Evolutionary conservation across 2,888 invertebrate species (phyloP).

Genomic region (Agrypnus murinus): DNA sequence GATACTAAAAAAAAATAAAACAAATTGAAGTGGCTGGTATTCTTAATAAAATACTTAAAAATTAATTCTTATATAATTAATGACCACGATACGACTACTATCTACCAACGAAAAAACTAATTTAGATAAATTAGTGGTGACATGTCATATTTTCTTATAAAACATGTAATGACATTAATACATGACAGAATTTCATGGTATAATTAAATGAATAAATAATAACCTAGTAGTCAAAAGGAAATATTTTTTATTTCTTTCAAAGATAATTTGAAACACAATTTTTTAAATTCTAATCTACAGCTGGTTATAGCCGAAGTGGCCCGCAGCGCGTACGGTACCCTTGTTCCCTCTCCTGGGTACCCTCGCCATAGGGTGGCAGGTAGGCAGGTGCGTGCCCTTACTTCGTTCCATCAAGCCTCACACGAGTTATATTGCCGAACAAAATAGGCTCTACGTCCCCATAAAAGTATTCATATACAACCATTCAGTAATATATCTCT

Average conservation of each 20-base stretch:
- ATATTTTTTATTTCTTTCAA: slow-evolving; percentile 3
- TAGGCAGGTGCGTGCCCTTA: slow-evolving; percentile 39
- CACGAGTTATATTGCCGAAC: slow-evolving; percentile 40
- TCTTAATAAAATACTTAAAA: too few species aligned
- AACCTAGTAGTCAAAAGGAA: neutral
- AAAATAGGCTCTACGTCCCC: slow-evolving; percentile 19
- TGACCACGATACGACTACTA: neutral
- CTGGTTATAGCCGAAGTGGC: neutral
- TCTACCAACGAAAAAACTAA: neutral
- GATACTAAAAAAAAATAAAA: too few species aligned
- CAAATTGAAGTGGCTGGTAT: too few species aligned
- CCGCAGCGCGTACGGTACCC: slow-evolving; percentile 3
- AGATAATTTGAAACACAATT: slow-evolving; percentile 14
- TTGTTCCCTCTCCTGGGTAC: neutral
- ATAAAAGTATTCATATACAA: neutral
- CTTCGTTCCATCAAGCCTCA: slow-evolving; percentile 19
- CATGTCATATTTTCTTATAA: slow-evolving; percentile 2
- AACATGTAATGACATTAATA: slow-evolving; percentile 7
- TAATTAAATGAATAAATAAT: slow-evolving; percentile 26
- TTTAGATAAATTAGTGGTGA: slow-evolving; percentile 12
- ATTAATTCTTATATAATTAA: neutral
- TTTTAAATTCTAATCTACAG: slow-evolving; percentile 6
- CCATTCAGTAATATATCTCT: slow-evolving; percentile 14
- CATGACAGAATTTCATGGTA: slow-evolving; percentile 11
- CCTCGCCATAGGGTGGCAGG: slow-evolving; percentile 26